Percentiles rank a stretch among this genome's conserved stretches.
These are phyloP conservation scores for Eleginops maclovinus DNA, from an alignment of 2,113 vertebrate species.

Conservation along the genomic window DNA sequence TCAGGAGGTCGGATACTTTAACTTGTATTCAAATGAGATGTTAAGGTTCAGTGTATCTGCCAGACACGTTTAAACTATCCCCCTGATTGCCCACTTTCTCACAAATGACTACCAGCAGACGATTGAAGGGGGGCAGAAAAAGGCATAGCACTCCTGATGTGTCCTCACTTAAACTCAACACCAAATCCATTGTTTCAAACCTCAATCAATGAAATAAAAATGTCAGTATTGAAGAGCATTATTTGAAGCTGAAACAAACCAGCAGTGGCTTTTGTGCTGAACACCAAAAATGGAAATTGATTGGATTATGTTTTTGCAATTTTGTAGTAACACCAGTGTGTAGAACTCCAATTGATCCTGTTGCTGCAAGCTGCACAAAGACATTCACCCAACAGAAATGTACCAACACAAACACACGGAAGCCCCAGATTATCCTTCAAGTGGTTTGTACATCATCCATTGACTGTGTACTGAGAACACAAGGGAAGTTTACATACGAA, in stretches of 20 bases:
- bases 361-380: not conserved
- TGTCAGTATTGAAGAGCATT: too few relatives aligned
- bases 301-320: not conserved
- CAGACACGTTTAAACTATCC: not conserved
- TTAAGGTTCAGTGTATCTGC: not conserved
- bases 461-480: not conserved
- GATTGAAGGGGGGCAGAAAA: not conserved
- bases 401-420: not conserved
- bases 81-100: conserved; percentile 17
- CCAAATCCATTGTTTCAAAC: not conserved
- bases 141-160: not conserved
- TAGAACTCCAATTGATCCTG: not conserved
- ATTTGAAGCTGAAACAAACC: too few relatives aligned
- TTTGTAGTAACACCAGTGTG: not conserved
- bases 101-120: conserved; percentile 26
- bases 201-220: too few relatives aligned
- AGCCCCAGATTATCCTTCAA: not conserved
- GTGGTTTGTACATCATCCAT: not conserved
- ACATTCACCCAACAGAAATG: not conserved
- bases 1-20: not conserved
- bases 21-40: not conserved
- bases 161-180: not conserved
- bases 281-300: not conserved
- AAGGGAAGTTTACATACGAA: not conserved
- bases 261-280: too few relatives aligned